phyloP scores from a whole-genome alignment of 2,797 vertebrate genomes.

The Tangara arthus region DNA sequence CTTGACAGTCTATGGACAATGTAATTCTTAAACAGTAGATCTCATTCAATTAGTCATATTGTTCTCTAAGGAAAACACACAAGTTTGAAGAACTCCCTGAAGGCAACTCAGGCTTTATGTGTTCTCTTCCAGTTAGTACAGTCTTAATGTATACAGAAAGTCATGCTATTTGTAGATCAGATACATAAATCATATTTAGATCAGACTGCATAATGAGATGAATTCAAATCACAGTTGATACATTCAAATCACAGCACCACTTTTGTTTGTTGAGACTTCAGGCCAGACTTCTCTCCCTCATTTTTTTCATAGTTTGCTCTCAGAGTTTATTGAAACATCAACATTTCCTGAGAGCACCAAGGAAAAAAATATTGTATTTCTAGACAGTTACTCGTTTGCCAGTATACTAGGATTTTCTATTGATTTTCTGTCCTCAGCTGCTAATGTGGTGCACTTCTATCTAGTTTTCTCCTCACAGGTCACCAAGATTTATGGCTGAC shows the following conservation, averaged over 20 bases:
- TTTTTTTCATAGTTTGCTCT: not conserved
- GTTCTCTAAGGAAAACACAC: not conserved
- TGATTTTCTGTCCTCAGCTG: slow-evolving; percentile 64
- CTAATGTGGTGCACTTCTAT: slow-evolving; percentile 39
- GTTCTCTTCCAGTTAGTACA: not conserved
- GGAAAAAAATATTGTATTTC: slow-evolving; percentile 17
- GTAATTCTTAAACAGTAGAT: not conserved
- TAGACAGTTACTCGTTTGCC: slow-evolving; percentile 27
- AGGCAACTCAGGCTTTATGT: not conserved
- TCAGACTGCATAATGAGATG: not conserved
- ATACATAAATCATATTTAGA: not conserved
- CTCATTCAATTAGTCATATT: not conserved
- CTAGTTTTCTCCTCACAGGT: slow-evolving; percentile 57
- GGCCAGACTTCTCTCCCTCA: not conserved
- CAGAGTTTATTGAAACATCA: slow-evolving; percentile 9
- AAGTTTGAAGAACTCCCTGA: not conserved
- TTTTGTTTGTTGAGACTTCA: not conserved
- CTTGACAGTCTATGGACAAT: not conserved
- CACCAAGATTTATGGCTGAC: slow-evolving; percentile 56
- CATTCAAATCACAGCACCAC: not conserved
- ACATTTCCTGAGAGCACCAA: slow-evolving; percentile 15
- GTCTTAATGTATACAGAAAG: not conserved
- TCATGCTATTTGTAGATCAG: not conserved
- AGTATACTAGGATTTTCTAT: slow-evolving; percentile 9
- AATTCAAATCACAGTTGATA: not conserved